Conservation (phyloP, 1,140 invertebrate species). For the Propsilocerus akamusi region DNA sequence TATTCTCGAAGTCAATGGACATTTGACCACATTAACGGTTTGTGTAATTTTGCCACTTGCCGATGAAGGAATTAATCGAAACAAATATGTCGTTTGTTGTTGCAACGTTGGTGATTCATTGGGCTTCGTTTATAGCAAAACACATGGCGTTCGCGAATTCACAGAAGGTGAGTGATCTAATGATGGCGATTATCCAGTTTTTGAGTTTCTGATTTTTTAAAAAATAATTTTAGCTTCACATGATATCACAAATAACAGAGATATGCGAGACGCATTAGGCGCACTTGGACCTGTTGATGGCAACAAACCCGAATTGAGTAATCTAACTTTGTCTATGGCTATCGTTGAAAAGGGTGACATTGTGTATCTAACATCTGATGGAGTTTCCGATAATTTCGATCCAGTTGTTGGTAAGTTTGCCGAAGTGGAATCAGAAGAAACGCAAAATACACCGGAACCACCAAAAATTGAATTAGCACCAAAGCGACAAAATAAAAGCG, state of each 20-base stretch:
- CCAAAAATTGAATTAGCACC: conserved; percentile 11
- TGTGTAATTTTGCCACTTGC: conserved; percentile 49
- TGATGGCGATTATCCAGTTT: neutral
- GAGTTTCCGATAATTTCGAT: conserved; percentile 88
- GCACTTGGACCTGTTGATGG: conserved; percentile 81
- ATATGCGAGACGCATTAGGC: conserved; percentile 82
- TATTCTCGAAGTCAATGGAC: conserved; percentile 71
- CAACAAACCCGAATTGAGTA: conserved; percentile 72
- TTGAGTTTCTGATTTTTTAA: neutral
- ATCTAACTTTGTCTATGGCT: conserved; percentile 78
- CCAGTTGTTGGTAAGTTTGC: conserved; percentile 87
- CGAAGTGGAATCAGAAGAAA: conserved; percentile 25
- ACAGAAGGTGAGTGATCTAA: conserved; percentile 34
- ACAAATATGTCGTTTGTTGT: conserved; percentile 61
- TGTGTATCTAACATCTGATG: conserved; percentile 78
- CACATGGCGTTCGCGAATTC: conserved; percentile 51
- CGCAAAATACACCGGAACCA: conserved; percentile 6
- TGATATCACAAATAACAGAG: conserved; percentile 69
- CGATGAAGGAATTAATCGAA: conserved; percentile 12
- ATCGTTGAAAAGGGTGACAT: conserved; percentile 68
- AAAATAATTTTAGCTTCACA: conserved; percentile 51
- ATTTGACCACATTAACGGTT: conserved; percentile 71
- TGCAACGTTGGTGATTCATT: conserved; percentile 85
- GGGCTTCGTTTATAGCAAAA: conserved; percentile 70
- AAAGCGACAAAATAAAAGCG: conserved; percentile 23